These are phyloP conservation scores for Drosophila erecta DNA, from an alignment of 1,140 invertebrate species.

Conservation along the genomic window DNA sequence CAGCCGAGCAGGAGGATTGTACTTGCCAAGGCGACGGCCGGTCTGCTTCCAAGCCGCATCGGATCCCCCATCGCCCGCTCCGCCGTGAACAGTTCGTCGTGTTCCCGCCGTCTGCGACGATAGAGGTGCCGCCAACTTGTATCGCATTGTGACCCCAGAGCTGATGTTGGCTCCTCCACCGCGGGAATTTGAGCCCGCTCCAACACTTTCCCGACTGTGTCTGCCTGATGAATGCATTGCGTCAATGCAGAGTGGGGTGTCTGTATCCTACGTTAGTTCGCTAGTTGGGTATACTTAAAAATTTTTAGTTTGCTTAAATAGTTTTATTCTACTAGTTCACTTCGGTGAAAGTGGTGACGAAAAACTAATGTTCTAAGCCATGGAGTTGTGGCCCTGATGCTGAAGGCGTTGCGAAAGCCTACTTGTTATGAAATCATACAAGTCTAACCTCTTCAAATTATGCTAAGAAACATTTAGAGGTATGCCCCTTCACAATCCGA, in stretches of 20 bases:
- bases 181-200: slow-evolving; percentile 1
- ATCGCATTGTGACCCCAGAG: slow-evolving; percentile 11
- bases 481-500: too few species aligned
- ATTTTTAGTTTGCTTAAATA: slow-evolving; percentile 21
- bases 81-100: slow-evolving; percentile 46
- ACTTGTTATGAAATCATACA: neutral
- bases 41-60: slow-evolving; percentile 38
- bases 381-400: neutral
- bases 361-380: slow-evolving; percentile 1
- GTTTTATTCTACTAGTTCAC: slow-evolving; percentile 8
- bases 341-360: slow-evolving; percentile 12
- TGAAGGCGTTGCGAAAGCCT: neutral
- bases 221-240: slow-evolving; percentile 10
- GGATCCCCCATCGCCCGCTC: slow-evolving; percentile 66
- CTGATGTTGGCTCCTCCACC: neutral
- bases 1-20: slow-evolving; percentile 5
- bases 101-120: slow-evolving; percentile 54
- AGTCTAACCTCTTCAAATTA: too few species aligned
- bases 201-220: neutral
- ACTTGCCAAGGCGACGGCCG: slow-evolving; percentile 7
- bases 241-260: neutral
- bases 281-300: slow-evolving; percentile 7
- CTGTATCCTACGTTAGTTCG: neutral
- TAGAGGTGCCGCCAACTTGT: slow-evolving; percentile 45
- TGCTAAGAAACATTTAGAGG: too few species aligned